Evolutionary conservation across 2,113 vertebrate species (phyloP).

Genomic region (Neolamprologus caudopunctatus): DNA sequence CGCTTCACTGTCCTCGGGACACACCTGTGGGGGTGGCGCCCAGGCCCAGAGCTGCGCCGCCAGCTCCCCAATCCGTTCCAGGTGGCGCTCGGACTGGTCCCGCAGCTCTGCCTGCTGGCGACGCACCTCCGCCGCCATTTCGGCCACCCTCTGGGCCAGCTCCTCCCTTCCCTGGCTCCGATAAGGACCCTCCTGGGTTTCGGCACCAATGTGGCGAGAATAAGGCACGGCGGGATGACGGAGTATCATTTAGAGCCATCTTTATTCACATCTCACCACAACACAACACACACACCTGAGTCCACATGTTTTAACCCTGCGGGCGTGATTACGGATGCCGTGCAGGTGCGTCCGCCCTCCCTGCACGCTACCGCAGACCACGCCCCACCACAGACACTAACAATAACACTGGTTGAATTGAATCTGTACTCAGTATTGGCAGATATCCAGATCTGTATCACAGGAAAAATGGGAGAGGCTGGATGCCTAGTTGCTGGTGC

Average conservation of each 20-base stretch:
- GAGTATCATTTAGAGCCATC: neutral
- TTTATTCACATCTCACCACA: neutral
- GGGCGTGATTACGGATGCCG: neutral
- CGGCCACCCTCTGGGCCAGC: too few relatives aligned
- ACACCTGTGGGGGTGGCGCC: too few relatives aligned
- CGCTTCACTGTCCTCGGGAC: too few relatives aligned
- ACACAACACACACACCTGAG: neutral
- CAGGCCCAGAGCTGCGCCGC: too few relatives aligned
- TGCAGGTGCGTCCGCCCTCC: neutral
- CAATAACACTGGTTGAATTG: neutral
- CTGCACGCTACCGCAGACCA: neutral
- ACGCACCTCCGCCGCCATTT: rapidly evolving
- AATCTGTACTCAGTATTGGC: neutral
- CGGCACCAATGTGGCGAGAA: rapidly evolving
- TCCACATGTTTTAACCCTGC: neutral
- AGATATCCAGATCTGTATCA: neutral
- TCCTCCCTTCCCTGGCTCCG: neutral
- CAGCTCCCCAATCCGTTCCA: too few relatives aligned
- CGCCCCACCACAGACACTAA: neutral
- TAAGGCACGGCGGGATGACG: neutral
- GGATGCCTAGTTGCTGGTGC: neutral
- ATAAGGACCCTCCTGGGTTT: neutral
- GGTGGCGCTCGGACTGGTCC: too few relatives aligned
- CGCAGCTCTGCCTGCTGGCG: too few relatives aligned
- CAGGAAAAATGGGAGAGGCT: neutral